Evolutionary conservation across 1,140 invertebrate genomes (phyloP), one percentile per base, ranked within the genome.

Genomic region (Drosophila quadrilineata): DNA sequence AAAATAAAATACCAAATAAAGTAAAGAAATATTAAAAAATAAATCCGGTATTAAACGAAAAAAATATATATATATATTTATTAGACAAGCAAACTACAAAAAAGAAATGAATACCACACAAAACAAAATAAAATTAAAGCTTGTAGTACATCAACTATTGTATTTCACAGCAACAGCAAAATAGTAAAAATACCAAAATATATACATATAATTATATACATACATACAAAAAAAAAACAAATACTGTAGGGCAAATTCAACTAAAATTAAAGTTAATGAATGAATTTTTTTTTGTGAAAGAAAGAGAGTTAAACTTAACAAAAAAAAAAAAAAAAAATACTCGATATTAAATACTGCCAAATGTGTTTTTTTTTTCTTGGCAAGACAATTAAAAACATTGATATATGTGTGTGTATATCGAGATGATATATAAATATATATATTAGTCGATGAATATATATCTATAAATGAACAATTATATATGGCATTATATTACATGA

Each of bases 131-230:
- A 29, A 58, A 56, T 68, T 70, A 66, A 77, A 73, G 70, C 77
- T 76, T 84, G 79, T 84, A 84, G 79, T 71, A 85, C 85, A 84
- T 84, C 79, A 84, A 85, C 74, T 85, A 84, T n/a, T 80, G 63
- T 80, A 80, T 82, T 72, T 80, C 76, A 80, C 72, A 49, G 53
- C 38, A 54, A 52, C 14, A n/a, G n/a, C 31, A 41, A 66, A 75
- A 79, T 80, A 82, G 69, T 62, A 77, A 82, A 82, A 77, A 84
- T 54, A 24, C 59, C 17, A 19, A 43, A 64, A 63, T n/a, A n/a
- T n/a, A n/a, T n/a, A n/a, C n/a, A n/a, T n/a, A n/a, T n/a, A 60
- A 56, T 31, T 33, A 57, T 71, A 59, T 49, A 16, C 31, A 43
- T 69, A 76, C 36, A 46, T 10, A 12, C 29, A 52, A 36, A 31